phyloP scores from a whole-genome alignment of 2,888 invertebrate genomes.

The Ennomos fuscantarius region DNA sequence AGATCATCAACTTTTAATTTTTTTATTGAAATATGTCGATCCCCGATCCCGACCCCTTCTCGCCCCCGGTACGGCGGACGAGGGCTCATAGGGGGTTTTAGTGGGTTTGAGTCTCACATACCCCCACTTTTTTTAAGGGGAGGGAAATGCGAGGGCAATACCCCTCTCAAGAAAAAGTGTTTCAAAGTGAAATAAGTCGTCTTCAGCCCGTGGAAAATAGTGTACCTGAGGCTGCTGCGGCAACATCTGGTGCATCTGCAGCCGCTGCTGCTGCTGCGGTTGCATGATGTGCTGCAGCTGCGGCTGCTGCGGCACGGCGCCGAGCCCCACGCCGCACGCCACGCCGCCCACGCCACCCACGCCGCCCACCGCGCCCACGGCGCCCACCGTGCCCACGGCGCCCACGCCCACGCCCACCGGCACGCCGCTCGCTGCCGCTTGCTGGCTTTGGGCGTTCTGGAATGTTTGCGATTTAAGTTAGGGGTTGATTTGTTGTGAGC shows the following conservation, averaged over 20 bases:
- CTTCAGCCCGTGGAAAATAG: slow-evolving; percentile 45
- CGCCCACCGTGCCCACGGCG: slow-evolving; percentile 59
- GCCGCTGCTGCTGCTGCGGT: slow-evolving; percentile 84
- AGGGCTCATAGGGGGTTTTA: too few species aligned
- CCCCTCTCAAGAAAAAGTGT: too few species aligned
- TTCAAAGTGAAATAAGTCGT: too few species aligned
- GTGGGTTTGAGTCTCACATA: too few species aligned
- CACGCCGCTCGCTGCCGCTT: slow-evolving; percentile 67
- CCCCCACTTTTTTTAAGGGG: too few species aligned
- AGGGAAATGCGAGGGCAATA: too few species aligned
- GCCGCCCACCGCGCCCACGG: slow-evolving; percentile 57
- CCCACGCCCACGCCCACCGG: slow-evolving; percentile 41
- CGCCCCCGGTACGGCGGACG: too few species aligned
- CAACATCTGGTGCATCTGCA: slow-evolving; percentile 84
- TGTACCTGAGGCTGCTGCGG: slow-evolving; percentile 85
- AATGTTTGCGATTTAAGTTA: background rate
- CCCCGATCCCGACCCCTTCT: too few species aligned
- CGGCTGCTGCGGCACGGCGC: slow-evolving; percentile 72
- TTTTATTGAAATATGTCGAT: too few species aligned
- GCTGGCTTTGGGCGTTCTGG: slow-evolving; percentile 81
- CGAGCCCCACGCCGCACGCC: slow-evolving; percentile 53
- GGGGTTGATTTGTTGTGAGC: too few species aligned
- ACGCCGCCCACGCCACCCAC: slow-evolving; percentile 63
- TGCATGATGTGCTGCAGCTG: slow-evolving; percentile 86
- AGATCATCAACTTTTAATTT: too few species aligned